Base-by-base conservation (phyloP, 92 coral and sea anemone genomes). In the Umimayanthus chanpuru region DNA sequence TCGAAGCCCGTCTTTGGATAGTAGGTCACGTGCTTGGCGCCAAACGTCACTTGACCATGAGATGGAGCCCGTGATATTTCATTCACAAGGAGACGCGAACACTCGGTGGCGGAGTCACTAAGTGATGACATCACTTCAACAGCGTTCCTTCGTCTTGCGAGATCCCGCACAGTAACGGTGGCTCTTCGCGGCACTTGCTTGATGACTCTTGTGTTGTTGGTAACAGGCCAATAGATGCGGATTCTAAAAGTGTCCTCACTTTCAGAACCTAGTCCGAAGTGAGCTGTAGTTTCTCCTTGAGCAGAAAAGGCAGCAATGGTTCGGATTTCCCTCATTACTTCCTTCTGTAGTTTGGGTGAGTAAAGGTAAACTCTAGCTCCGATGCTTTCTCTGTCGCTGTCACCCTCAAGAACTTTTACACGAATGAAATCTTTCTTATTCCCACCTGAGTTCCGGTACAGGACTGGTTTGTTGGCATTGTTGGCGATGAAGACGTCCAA, bases 191-290 rank as follows among this genome's bases (percentile, higher is more conserved):
- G 91, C 61, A 97, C 99, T 87, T 94, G 90, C 53, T 95, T 85
- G 53, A 97, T 94, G 74, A 97, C 91, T 66, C 99, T 93, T 23
- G 99, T 97, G 86, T 95, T 97, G 94, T 97, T 97, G 18, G 98
- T 97, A 32, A 89, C 95, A 20, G 99, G 99, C 99, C 99, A 97
- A 85, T 93, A 82, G 25, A 97, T 93, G 4, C 99, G 94, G 44
- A 97, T 74, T 44, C 91, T 92, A 61, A 97, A 97, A 58, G 91
- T 88, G 70, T 91, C 91, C 9, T 92, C 97, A 73, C 93, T 92
- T 85, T 97, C 99, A 36, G 82, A 58, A 14, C 96, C 99, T 56
- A 97, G 90, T 18, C 99, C 99, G 82, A 85, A 97, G 79, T 97
- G 99, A 1, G 95, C 99, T 3, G 92, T 91, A 71, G 73, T 89